Evolutionary conservation across 2,113 vertebrate species (phyloP).

Genomic region (Craseonycteris thonglongyai): DNA sequence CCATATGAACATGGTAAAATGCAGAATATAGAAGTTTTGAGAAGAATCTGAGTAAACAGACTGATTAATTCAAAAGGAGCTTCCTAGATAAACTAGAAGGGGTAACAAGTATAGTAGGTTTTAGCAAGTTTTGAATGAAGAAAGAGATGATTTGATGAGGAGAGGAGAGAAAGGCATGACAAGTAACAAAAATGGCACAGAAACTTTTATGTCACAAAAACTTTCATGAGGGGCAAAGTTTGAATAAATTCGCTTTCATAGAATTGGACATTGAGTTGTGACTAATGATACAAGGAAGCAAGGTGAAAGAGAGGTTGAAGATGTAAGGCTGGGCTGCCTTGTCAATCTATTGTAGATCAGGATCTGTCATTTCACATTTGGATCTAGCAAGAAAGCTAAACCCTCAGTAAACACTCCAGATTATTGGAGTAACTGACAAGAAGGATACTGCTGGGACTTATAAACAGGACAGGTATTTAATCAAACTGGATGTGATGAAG

Average conservation of each 20-base stretch:
- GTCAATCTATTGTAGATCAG: background rate
- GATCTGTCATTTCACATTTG: background rate
- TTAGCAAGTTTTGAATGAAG: background rate
- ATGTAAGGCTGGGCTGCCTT: background rate
- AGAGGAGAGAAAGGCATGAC: background rate
- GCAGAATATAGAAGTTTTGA: background rate
- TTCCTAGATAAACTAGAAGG: background rate
- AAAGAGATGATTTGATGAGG: background rate
- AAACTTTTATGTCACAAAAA: background rate
- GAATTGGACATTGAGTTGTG: background rate
- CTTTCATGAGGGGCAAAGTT: background rate
- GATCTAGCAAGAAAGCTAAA: background rate
- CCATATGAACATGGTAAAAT: background rate
- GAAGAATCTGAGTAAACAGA: background rate
- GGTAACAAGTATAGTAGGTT: background rate
- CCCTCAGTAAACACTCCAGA: background rate
- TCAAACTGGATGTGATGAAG: background rate
- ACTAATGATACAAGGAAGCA: background rate
- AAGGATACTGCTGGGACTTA: background rate
- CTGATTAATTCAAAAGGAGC: background rate
- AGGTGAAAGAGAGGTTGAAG: background rate
- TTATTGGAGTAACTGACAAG: background rate
- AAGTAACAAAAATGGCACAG: background rate
- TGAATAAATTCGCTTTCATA: background rate
- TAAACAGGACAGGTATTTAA: background rate